These are phyloP conservation scores for Elmis aenea DNA, from an alignment of 2,888 invertebrate species.

Conservation along the genomic window DNA sequence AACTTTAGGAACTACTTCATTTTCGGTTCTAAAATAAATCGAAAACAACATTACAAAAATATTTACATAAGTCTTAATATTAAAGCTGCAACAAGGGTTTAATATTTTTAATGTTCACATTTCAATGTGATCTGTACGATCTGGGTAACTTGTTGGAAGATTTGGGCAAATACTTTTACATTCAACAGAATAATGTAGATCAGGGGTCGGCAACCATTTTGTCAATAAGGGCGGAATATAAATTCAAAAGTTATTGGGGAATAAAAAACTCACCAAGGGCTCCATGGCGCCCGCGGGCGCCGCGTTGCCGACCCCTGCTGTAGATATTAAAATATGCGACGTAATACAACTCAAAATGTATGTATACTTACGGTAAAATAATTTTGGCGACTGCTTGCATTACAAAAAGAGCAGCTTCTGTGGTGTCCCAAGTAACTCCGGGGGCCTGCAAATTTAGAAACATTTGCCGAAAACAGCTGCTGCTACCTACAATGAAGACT, in stretches of 20 bases:
- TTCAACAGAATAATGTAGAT: no score
- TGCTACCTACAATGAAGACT: constrained; percentile 92
- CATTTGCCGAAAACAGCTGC: constrained; percentile 88
- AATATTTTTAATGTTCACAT: not conserved
- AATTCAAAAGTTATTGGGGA: no score
- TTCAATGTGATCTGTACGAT: no score
- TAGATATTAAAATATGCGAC: not conserved
- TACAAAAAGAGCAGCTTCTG: constrained; percentile 89
- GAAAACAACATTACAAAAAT: not conserved
- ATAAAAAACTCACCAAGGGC: no score
- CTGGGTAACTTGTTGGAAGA: no score
- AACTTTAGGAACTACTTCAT: constrained; percentile 88
- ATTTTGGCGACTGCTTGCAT: constrained; percentile 95
- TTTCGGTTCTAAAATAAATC: constrained; percentile 66
- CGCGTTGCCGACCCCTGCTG: no score
- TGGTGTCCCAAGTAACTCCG: constrained; percentile 82
- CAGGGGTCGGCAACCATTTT: no score
- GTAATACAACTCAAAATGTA: constrained; percentile 1
- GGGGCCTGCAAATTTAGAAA: constrained; percentile 69
- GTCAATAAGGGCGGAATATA: no score
- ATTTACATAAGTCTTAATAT: not conserved
- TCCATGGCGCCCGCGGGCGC: no score
- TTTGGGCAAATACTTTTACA: no score
- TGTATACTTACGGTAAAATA: constrained; percentile 76
- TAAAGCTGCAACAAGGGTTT: not conserved